A percentile compares a stretch with the other conserved stretches of the same genome.
Evolutionary conservation across 2,888 invertebrate species (phyloP).

Genomic region (Siphonodentalium dalli): DNA sequence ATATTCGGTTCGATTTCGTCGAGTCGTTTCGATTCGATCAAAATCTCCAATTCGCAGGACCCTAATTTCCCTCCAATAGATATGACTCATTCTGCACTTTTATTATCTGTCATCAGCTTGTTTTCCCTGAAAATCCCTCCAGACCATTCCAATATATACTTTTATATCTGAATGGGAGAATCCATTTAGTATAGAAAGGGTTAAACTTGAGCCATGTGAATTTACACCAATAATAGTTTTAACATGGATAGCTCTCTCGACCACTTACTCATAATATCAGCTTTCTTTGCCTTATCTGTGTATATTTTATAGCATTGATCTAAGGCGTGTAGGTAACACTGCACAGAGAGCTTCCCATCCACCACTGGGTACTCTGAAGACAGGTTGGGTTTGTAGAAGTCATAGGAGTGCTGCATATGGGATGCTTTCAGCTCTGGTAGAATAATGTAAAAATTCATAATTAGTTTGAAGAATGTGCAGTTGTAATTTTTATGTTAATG

Average conservation of each 20-base stretch:
- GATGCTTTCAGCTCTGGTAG: slow-evolving; percentile 77
- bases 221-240: slow-evolving; percentile 69
- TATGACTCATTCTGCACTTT: no score
- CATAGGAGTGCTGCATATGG: slow-evolving; percentile 93
- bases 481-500: not conserved
- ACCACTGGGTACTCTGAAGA: slow-evolving; percentile 94
- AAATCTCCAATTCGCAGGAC: no score
- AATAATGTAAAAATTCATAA: not conserved
- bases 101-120: no score
- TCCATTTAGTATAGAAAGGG: no score
- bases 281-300: slow-evolving; percentile 63
- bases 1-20: slow-evolving; percentile 90
- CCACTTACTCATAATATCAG: slow-evolving; percentile 37
- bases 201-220: no score
- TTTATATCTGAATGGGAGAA: no score
- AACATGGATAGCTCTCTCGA: no score
- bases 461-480: not conserved
- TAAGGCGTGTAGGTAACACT: slow-evolving; percentile 91
- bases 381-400: slow-evolving; percentile 97
- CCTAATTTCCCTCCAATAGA: no score
- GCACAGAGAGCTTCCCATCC: slow-evolving; percentile 92
- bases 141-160: no score
- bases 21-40: no score
- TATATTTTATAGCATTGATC: slow-evolving; percentile 91
- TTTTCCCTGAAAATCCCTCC: no score